Conservation (phyloP, 2,888 invertebrate species). For the Torymus texanus region DNA sequence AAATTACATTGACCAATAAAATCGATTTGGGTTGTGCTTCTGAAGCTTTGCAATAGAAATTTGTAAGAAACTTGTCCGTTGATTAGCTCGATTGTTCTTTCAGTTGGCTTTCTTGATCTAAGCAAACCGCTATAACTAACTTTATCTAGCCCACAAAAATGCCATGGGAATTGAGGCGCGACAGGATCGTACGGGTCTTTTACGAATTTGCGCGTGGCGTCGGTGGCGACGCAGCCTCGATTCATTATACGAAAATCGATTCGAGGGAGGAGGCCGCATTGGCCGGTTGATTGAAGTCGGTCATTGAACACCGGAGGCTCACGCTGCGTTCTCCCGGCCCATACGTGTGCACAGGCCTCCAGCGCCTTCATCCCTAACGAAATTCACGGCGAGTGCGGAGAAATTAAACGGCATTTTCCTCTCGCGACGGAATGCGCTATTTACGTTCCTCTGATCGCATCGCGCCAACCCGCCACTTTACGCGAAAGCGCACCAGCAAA, state of each 20-base stretch:
- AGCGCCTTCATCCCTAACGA: background rate
- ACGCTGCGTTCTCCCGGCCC: background rate
- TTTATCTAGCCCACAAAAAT: too few species aligned
- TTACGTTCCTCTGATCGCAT: constrained; percentile 30
- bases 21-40: too few species aligned
- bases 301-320: constrained; percentile 16
- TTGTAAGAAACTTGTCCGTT: too few species aligned
- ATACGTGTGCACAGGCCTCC: background rate
- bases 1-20: too few species aligned
- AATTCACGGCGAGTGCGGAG: background rate
- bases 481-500: too few species aligned
- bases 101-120: too few species aligned
- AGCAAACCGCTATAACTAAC: too few species aligned
- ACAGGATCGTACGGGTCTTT: background rate
- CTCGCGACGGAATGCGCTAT: background rate
- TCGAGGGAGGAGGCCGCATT: background rate
- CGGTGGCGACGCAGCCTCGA: constrained; percentile 5
- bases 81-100: too few species aligned
- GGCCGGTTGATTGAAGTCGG: constrained; percentile 37
- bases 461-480: background rate
- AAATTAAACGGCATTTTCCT: constrained; percentile 27
- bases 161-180: background rate
- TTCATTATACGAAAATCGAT: constrained; percentile 42
- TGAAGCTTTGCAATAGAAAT: too few species aligned
- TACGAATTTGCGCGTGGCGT: background rate